Conservation (phyloP, 1,140 invertebrate species). For the Drosophila santomea region DNA sequence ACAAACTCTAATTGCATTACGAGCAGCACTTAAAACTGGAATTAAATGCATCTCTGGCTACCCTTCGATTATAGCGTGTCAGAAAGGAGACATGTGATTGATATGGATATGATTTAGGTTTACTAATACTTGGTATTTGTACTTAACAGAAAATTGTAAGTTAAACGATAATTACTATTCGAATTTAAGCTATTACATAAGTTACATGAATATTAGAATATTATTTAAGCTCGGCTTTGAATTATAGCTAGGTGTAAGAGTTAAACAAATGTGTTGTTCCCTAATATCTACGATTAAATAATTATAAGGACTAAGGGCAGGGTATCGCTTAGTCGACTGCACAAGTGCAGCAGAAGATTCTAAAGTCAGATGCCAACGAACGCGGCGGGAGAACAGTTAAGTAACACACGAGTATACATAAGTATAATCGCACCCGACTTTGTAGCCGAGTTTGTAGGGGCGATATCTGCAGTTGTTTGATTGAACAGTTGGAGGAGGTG, state of each 20-base stretch:
- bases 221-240: no score
- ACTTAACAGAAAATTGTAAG: no score
- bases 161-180: no score
- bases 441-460: constrained; percentile 7
- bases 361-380: constrained; percentile 37
- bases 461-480: constrained; percentile 32
- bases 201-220: no score
- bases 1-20: constrained; percentile 41
- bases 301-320: background rate
- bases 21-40: constrained; percentile 26
- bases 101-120: background rate
- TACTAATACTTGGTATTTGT: background rate
- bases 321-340: background rate
- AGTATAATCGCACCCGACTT: constrained; percentile 15
- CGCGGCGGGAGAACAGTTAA: constrained; percentile 26
- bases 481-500: constrained; percentile 37
- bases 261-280: no score
- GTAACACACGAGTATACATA: constrained; percentile 2
- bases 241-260: no score
- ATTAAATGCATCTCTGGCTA: constrained; percentile 22
- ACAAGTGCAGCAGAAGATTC: background rate
- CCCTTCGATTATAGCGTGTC: constrained; percentile 10
- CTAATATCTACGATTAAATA: no score
- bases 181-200: no score
- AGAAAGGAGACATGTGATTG: background rate